Conservation (phyloP, 2,888 invertebrate genomes). For the Agrotis clavis region DNA sequence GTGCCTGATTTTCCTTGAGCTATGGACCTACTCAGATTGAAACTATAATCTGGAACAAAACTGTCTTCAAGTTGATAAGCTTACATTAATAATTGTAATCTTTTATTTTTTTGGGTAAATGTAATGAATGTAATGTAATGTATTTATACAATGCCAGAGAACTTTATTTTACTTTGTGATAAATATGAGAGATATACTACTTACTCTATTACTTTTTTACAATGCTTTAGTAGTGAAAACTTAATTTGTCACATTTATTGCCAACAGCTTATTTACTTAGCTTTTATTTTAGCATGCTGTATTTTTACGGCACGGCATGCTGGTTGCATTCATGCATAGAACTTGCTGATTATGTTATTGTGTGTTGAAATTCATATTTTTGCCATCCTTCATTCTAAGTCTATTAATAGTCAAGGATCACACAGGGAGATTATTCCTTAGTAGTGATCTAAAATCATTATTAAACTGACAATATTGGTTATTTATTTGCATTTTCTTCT, state of each 20-base stretch:
- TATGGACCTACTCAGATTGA: background rate
- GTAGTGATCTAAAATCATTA: background rate
- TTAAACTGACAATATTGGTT: background rate
- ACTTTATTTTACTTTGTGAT: background rate
- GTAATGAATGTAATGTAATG: no score
- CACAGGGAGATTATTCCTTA: conserved; percentile 17
- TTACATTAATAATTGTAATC: background rate
- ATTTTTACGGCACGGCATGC: no score
- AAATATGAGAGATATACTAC: background rate
- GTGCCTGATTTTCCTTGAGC: background rate
- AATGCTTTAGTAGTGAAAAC: background rate
- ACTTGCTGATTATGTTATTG: background rate
- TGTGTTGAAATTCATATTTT: background rate
- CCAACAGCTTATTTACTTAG: background rate
- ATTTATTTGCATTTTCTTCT: background rate
- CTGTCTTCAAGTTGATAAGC: conserved; percentile 8
- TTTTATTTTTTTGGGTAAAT: no score
- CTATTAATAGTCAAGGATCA: conserved; percentile 38
- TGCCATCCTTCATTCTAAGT: conserved; percentile 6
- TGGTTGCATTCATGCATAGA: background rate
- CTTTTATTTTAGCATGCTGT: background rate
- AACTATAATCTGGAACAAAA: background rate
- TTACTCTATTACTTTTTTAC: background rate
- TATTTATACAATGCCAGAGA: background rate
- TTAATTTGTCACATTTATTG: conserved; percentile 1